Evolutionary conservation across 2,797 vertebrate genomes (phyloP).

Genomic region (Enteromius afrohamiltoni): DNA sequence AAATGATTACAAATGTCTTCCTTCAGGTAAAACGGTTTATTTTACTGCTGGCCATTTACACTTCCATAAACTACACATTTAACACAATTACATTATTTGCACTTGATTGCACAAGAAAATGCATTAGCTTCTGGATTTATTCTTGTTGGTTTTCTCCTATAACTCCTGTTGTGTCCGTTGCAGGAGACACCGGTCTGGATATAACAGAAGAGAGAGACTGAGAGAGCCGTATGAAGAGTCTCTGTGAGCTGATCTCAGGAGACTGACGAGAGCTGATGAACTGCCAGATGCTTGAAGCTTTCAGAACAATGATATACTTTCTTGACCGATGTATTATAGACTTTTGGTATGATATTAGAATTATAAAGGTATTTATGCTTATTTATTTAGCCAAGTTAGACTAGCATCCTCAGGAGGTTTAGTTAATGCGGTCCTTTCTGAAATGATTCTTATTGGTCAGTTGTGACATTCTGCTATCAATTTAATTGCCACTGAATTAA

Average conservation of each 20-base stretch:
- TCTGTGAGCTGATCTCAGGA: slow-evolving; percentile 57
- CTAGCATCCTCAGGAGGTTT: background rate
- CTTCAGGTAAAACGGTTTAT: background rate
- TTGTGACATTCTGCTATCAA: background rate
- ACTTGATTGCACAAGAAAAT: background rate
- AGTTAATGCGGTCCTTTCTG: background rate
- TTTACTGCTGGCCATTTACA: background rate
- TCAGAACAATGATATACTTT: slow-evolving; percentile 21
- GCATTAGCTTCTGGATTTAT: slow-evolving; percentile 51
- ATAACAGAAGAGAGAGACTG: slow-evolving; percentile 67
- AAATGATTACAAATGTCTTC: background rate
- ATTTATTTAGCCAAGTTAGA: background rate
- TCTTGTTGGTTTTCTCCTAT: slow-evolving; percentile 50
- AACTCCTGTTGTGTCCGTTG: slow-evolving; percentile 53
- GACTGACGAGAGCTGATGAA: slow-evolving; percentile 58
- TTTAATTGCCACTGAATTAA: background rate
- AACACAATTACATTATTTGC: background rate
- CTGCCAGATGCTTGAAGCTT: slow-evolving; percentile 45
- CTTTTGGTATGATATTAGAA: background rate
- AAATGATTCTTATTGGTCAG: slow-evolving; percentile 8
- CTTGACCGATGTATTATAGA: background rate
- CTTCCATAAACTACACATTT: background rate
- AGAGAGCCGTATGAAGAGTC: slow-evolving; percentile 67
- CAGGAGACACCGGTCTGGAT: slow-evolving; percentile 66
- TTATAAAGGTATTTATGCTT: background rate